A percentile compares a stretch with the other conserved stretches of the same genome.
These are phyloP conservation scores for Brienomyrus brachyistius DNA, from an alignment of 2,113 vertebrate genomes.

Conservation along the genomic window DNA sequence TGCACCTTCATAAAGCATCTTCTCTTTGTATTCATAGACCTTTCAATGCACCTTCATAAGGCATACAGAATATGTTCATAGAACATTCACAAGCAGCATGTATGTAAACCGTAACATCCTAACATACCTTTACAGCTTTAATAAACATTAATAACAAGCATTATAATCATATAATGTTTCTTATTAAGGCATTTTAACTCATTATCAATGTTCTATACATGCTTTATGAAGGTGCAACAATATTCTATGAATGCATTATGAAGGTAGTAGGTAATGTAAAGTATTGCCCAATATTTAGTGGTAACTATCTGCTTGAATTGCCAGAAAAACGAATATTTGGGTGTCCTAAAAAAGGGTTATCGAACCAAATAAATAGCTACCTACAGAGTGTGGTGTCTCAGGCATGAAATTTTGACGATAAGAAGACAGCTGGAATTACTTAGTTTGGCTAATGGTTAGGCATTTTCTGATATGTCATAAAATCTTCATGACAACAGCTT, in stretches of 20 bases:
- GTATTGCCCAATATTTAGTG: not conserved
- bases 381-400: not conserved
- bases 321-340: not conserved
- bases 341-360: not conserved
- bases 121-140: not conserved
- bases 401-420: not conserved
- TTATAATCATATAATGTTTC: not conserved
- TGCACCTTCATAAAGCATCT: not conserved
- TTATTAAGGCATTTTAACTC: not conserved
- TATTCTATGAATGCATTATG: not conserved
- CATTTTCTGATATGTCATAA: constrained; percentile 15
- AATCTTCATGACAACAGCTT: constrained; percentile 14
- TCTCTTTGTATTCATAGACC: not conserved
- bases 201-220: too few relatives aligned
- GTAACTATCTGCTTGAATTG: not conserved
- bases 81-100: not conserved
- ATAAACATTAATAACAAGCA: not conserved
- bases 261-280: not conserved
- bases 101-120: not conserved
- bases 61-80: not conserved
- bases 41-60: not conserved
- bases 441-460: constrained; percentile 9
- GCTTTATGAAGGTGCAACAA: not conserved
- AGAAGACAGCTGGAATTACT: constrained; percentile 19
- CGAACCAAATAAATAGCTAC: not conserved